Base-by-base conservation (phyloP, 2,113 vertebrate genomes). In the Athene noctua region DNA sequence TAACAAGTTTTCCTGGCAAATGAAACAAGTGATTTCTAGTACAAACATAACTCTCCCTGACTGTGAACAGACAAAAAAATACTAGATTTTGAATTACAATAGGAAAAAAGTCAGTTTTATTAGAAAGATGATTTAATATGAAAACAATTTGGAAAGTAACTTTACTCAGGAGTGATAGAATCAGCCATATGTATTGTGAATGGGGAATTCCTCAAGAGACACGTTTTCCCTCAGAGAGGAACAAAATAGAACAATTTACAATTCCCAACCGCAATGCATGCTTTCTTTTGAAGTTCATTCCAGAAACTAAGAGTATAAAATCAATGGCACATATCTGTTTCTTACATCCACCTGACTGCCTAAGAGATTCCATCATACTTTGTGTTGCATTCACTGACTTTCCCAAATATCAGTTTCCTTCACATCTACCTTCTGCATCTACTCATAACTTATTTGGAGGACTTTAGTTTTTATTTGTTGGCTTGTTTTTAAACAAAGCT, bases 101-200 rank as follows among this genome's bases (percentile, higher is more conserved):
- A 92, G 72, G 82, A 92, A 55, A 74, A 72, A 94, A 83, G n/a
- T 49, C 63, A 77, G 51, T 67, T 94, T 96, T 54, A 49, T 17
- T 68, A 42, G 40, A 95, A 66, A 55, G 1, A 88, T 38, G 1
- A 84, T 11, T 73, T 38, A 51, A 55, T 22, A 82, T 5, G 2
- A 96, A 92, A 91, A 92, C 68, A 59, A 93, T 95, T 88, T 91
- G 54, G 63, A 97, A 96, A 97, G 86, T 80, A 90, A 84, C 78
- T 92, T 96, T 58, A 95, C 86, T 96, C 80, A 88, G 57, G 82
- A 94, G 59, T 42, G 75, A 94, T 83, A 86, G 75, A 95, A 95
- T 95, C 88, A 92, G 57, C 59, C 87, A 86, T 88, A 95, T 85
- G 95, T 94, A 94, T 32, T 72, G 80, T 68, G 87, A 96, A 89